Evolutionary conservation across 1,140 invertebrate genomes (phyloP), one percentile per base, ranked within the genome.

Genomic region (Patella vulgata): DNA sequence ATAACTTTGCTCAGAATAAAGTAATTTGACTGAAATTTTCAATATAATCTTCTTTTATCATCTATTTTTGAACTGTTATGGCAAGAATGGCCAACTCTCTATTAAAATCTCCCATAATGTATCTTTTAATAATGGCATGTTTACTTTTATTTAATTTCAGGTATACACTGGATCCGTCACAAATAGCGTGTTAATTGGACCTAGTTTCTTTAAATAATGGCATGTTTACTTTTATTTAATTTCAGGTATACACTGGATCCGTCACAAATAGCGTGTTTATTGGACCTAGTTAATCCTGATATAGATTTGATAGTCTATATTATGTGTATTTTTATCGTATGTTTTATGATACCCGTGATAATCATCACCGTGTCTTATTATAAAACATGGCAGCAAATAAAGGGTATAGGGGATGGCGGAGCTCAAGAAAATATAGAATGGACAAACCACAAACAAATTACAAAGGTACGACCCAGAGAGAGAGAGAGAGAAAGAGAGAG

Each of bases 381-480:
- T 23, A 59, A 64, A 25, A 63, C 64, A 0, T 63, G 59, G 46
- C 47, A 25, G 31, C 59, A 62, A 39, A 56, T 66, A 6, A 11
- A 19, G n/a, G 28, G 36, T 2, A 28, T 67, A 5, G 68, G 68
- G 1, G 51, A 48, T 14, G 60, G 60, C 17, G 56, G 64, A 12
- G 33, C 28, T 17, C 64, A 67, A 12, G 64, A 67, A 42, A 66
- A 67, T 27, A 52, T 60, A 19, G 68, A 70, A 52, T 70, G 68
- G 68, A 66, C 64, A 8, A 66, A 70, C 30, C 59, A 70, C 21
- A 66, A 67, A 47, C 59, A 66, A 40, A 51, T 63, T 33, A 66
- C 68, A 51, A 63, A 63, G 59, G 64, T 59, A 57, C 21, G 2
- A 21, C 21, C 11, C 33, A n/a, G n/a, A n/a, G n/a, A n/a, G n/a